Evolutionary conservation across 2,888 invertebrate species (phyloP), one percentile per base, ranked within the genome.

Genomic region (Hipparchia sbordonii): DNA sequence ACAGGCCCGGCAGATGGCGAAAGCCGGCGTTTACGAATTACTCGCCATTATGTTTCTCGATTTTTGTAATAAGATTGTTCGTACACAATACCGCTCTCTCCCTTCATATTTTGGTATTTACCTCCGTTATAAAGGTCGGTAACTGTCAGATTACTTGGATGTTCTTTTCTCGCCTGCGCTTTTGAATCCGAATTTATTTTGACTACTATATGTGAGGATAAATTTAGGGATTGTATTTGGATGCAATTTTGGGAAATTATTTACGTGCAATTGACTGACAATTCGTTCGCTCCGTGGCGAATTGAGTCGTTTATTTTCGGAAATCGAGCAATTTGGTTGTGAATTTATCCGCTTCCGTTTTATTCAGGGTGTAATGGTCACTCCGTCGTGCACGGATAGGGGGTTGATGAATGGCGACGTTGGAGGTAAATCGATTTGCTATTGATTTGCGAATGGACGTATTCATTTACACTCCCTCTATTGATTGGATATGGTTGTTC

Each of bases 241-340:
- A 70, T 71, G 57, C 39, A 45, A 12, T 52, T 65, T 72, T 61
- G 63, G 69, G 54, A 54, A 65, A 73, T 71, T 77, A 77, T 78
- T 78, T 75, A 75, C 65, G 73, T 73, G 74, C 80, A 80, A 81
- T 81, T 79, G 78, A 76, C 74, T 76, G 76, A 76, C 79, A 81
- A 82, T 85, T 85, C 85, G 88, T 87, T 87, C 84, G 84, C 81
- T 79, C 85, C 83, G 82, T 86, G 85, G 84, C 90, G 83, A 87
- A 91, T 90, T 85, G 87, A 89, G 83, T 87, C 83, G 86, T 89
- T 84, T 82, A 82, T 87, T 87, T 85, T 77, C 87, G 89, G 92
- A 93, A 91, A 92, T 92, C 84, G 90, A 89, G 85, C 90, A 88
- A 93, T 92, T 92, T 87, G 79, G 78, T 74, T 79, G 83, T 82